Evolutionary conservation across 2,113 vertebrate genomes (phyloP).

Genomic region (Callithrix jacchus): DNA sequence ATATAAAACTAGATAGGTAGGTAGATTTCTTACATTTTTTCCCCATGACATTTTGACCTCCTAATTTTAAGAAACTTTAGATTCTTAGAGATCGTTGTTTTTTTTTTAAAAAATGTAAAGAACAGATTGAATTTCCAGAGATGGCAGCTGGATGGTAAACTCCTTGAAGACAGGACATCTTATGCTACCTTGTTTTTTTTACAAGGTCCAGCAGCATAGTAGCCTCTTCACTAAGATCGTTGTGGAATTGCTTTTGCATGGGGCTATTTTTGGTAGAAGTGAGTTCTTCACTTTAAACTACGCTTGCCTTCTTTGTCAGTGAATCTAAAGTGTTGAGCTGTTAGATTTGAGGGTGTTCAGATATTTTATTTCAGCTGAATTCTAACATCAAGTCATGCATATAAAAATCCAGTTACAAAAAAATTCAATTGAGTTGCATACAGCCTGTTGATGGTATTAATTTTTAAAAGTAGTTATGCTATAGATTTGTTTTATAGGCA

Average conservation of each 20-base stretch:
- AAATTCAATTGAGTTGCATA: not conserved
- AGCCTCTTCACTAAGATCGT: not conserved
- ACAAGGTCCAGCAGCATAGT: not conserved
- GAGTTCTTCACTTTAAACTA: constrained; percentile 28
- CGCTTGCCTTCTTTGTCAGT: constrained; percentile 2
- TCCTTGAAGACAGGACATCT: not conserved
- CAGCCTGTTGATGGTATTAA: not conserved
- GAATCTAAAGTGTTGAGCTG: not conserved
- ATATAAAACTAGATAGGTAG: not conserved
- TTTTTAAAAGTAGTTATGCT: constrained; percentile 18
- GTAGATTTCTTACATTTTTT: constrained; percentile 18
- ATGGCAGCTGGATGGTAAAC: not conserved
- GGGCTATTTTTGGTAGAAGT: not conserved
- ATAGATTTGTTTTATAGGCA: not conserved
- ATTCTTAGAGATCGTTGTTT: not conserved
- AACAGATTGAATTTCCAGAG: not conserved
- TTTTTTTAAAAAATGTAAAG: constrained; percentile 25
- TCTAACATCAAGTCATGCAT: constrained; percentile 24
- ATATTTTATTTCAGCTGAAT: constrained; percentile 35
- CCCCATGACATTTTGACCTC: not conserved
- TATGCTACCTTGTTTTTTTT: not conserved
- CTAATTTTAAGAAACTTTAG: constrained; percentile 13
- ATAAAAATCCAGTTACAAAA: constrained; percentile 31
- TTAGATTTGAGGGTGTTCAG: not conserved
- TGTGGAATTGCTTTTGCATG: not conserved